These are phyloP conservation scores for Noctuana brunneofusca DNA, from an alignment of 2,888 invertebrate species.

Conservation along the genomic window DNA sequence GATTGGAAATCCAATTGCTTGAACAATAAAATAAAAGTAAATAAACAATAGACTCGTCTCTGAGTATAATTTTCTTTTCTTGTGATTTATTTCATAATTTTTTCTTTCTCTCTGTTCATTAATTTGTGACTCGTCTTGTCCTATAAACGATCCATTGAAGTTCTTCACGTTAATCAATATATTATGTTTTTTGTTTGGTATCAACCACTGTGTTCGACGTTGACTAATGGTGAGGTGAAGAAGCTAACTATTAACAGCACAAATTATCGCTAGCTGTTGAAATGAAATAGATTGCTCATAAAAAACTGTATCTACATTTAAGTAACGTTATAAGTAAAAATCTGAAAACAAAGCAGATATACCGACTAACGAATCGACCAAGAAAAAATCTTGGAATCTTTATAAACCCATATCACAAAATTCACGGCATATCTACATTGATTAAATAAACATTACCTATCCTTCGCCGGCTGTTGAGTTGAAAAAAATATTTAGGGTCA, in stretches of 20 bases:
- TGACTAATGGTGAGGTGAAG: not conserved
- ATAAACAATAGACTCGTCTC: no score
- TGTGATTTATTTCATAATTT: not conserved
- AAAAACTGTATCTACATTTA: not conserved
- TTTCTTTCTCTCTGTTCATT: not conserved
- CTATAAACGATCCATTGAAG: not conserved
- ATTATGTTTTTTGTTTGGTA: not conserved
- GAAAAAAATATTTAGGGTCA: no score
- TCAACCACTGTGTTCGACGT: constrained; percentile 1
- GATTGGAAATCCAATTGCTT: no score
- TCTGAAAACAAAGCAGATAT: no score
- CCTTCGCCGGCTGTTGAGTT: no score
- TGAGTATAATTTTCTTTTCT: not conserved
- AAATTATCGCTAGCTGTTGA: not conserved
- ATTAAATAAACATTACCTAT: no score
- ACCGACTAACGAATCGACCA: no score
- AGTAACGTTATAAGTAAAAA: no score
- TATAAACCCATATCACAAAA: no score
- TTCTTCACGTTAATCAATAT: not conserved
- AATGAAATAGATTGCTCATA: not conserved
- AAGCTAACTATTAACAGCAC: not conserved
- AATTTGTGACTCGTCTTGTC: constrained; percentile 5
- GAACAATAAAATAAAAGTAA: no score
- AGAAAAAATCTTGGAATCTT: no score
- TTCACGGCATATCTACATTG: no score